Conservation (phyloP, 2,888 invertebrate species). For the Nebria brevicollis region DNA sequence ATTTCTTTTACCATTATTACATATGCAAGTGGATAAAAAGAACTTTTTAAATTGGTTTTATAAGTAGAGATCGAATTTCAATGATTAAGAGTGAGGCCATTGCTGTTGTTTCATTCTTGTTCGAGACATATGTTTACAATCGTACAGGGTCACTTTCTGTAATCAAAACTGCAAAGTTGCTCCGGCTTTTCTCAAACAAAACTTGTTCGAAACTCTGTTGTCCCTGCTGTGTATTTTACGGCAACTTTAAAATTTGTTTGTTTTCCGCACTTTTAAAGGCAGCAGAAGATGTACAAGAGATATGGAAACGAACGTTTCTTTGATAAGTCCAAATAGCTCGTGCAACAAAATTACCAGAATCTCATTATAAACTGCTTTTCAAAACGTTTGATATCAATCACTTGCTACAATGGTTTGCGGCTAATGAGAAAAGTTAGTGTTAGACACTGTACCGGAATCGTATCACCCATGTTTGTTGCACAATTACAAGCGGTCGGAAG, state of each 20-base stretch:
- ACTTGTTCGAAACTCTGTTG: constrained; percentile 38
- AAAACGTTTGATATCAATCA: constrained; percentile 24
- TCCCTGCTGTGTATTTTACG: constrained; percentile 41
- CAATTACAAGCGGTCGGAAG: constrained; percentile 15
- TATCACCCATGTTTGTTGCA: constrained; percentile 15
- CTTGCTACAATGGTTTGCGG: constrained; percentile 17
- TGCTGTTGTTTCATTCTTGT: background rate
- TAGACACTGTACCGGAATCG: constrained; percentile 14
- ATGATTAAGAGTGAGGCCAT: constrained; percentile 7
- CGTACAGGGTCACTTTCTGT: constrained; percentile 32
- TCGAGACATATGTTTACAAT: constrained; percentile 24
- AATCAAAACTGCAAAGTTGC: constrained; percentile 43
- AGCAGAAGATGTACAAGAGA: background rate
- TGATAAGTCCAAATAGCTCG: background rate
- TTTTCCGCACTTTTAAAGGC: constrained; percentile 34
- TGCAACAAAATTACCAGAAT: constrained; percentile 25
- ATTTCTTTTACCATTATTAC: no score
- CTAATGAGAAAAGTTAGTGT: constrained; percentile 32
- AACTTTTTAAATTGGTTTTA: background rate
- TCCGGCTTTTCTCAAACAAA: background rate
- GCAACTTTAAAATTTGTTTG: constrained; percentile 45
- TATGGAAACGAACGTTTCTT: background rate
- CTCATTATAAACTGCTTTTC: constrained; percentile 36
- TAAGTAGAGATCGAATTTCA: background rate
- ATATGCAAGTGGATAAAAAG: no score